A percentile compares a stretch with the other conserved stretches of the same genome.
Evolutionary conservation across 92 coral and sea anemone species (phyloP).

Genomic region (Phymanthus crucifer): DNA sequence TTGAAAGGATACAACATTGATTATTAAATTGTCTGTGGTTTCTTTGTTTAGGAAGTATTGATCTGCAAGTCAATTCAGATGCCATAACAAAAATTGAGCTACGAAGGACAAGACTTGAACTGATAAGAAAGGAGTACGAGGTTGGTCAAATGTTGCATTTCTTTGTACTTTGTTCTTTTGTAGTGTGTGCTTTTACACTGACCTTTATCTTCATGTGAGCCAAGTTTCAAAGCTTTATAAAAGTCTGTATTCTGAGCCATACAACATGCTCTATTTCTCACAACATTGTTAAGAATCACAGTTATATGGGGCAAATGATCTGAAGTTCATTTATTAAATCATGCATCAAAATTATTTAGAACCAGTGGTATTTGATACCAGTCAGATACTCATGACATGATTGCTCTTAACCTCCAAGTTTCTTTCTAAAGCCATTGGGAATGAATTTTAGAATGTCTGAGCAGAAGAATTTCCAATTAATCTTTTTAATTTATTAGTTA

Average conservation of each 20-base stretch:
- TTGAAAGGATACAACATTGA: neutral
- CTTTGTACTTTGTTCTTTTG: neutral
- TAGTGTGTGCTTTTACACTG: neutral
- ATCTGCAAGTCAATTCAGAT: slow-evolving; percentile 76
- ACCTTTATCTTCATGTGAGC: slow-evolving; percentile 16
- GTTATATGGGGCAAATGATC: neutral
- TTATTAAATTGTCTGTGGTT: neutral
- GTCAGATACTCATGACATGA: no score
- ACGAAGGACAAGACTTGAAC: slow-evolving; percentile 87
- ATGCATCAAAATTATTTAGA: no score
- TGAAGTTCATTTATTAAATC: no score
- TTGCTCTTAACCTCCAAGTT: no score
- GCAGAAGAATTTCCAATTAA: no score
- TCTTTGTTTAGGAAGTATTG: slow-evolving; percentile 79
- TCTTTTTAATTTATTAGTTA: no score
- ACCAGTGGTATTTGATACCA: no score
- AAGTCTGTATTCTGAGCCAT: neutral
- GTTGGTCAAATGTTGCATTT: slow-evolving; percentile 33
- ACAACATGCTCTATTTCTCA: neutral
- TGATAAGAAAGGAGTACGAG: slow-evolving; percentile 94
- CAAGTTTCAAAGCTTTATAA: neutral
- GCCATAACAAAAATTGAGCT: slow-evolving; percentile 86
- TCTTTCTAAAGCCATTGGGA: no score
- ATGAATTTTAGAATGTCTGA: no score
- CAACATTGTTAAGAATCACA: neutral